Evolutionary conservation across 2,888 invertebrate genomes (phyloP), one percentile per base, ranked within the genome.

Genomic region (Pseudococcus viburni): DNA sequence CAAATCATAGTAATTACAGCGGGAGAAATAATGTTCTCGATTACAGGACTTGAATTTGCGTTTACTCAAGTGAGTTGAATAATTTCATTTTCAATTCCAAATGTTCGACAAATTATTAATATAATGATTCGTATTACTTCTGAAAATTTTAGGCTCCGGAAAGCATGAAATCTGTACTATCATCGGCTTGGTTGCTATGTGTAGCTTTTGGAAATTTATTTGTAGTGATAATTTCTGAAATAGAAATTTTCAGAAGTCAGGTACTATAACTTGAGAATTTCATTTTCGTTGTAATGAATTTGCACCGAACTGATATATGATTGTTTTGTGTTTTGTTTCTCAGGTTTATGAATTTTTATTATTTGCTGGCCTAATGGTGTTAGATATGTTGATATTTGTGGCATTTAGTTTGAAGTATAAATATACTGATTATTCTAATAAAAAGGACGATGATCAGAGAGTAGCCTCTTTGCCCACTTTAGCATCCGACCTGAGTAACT

Each of bases 1-100:
- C 99, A 99, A 91, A 98, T 98, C 91, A 92, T 98, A 85, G 93
- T 98, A 19, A 96, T 99, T 91, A 98, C 99, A 0, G 94, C 96
- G 91, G 99, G 95, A 0, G 99, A 99, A 92, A 96, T 99, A 73
- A 96, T 99, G 95, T 98, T 98, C 92, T 97, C 98, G 0, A 96
- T 99, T 42, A 98, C 99, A 0, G 99, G 99, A 0, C 93, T 99
- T 33, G 96, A 98, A 91, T 99, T 99, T 92, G 96, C 98, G 0
- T 99, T 98, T 92, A 96, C 98, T 0, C 97, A 94, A 93, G 94
- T 93, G 91, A 90, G 88, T 11, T 8, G 64, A 64, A 64, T 8
- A 33, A 17, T 73, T 73, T 3, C 0, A 42, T 42, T 42, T 42
- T 42, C 0, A 5, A 42, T 33, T 3, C 1, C 26, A 33, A 33